A percentile compares a stretch with the other conserved stretches of the same genome.
Conservation (phyloP, 2,888 invertebrate genomes). For the Spicauda simplicius region DNA sequence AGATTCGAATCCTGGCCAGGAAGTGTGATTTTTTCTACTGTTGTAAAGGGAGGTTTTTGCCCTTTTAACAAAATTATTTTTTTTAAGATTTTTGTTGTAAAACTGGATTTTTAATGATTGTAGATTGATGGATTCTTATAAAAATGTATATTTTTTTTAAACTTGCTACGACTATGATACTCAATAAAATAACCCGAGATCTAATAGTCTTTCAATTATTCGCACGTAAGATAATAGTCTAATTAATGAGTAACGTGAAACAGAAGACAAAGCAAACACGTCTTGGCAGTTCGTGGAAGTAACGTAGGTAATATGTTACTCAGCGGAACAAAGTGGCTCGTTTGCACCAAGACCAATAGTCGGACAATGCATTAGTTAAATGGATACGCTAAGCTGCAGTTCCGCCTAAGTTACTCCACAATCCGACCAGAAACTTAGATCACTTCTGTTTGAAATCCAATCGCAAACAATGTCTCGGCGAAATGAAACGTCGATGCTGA, state of each 20-base stretch:
- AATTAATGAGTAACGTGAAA: slow-evolving; percentile 16
- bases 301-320: slow-evolving; percentile 68
- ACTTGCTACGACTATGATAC: no score
- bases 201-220: no score
- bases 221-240: slow-evolving; percentile 10
- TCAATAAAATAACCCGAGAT: no score
- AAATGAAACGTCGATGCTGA: slow-evolving; percentile 66
- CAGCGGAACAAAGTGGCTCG: slow-evolving; percentile 72
- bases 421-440: slow-evolving; percentile 77
- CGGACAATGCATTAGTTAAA: slow-evolving; percentile 82
- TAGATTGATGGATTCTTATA: no score
- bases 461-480: slow-evolving; percentile 59
- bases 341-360: slow-evolving; percentile 80
- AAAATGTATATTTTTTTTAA: no score
- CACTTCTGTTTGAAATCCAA: slow-evolving; percentile 68
- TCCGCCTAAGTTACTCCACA: slow-evolving; percentile 73
- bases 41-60: no score
- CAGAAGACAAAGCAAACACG: slow-evolving; percentile 12
- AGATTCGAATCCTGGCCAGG: no score
- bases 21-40: no score
- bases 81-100: no score
- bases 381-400: slow-evolving; percentile 74
- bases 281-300: slow-evolving; percentile 38
- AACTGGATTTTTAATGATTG: no score
- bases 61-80: no score